A percentile compares a stretch with the other conserved stretches of the same genome.
Conservation (phyloP, 2,113 vertebrate species). For the Grus americana region DNA sequence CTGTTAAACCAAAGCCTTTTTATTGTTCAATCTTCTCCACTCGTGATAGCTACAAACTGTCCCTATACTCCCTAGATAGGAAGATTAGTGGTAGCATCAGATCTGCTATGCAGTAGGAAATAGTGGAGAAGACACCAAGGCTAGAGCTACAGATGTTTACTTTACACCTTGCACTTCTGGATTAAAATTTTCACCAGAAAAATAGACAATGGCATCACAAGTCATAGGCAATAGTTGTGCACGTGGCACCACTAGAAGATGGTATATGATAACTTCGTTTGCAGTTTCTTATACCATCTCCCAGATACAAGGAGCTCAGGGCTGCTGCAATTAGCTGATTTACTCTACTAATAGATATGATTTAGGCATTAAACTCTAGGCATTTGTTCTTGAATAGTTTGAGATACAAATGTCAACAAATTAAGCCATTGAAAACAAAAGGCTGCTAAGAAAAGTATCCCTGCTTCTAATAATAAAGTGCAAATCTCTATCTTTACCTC, state of each 20-base stretch:
- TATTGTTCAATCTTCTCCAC: neutral
- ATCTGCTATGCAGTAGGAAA: neutral
- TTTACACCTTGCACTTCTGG: neutral
- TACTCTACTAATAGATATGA: neutral
- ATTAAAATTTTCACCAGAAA: neutral
- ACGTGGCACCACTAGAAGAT: neutral
- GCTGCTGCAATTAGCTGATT: neutral
- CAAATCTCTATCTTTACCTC: neutral
- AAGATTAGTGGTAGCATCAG: neutral
- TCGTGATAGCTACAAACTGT: neutral
- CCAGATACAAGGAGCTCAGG: neutral
- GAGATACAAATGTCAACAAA: neutral
- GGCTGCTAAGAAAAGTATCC: neutral
- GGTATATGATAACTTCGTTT: neutral
- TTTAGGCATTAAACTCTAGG: neutral
- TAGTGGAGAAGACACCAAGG: neutral
- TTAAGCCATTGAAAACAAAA: neutral
- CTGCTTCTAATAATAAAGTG: neutral
- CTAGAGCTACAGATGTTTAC: neutral
- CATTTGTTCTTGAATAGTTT: neutral
- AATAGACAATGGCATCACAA: neutral
- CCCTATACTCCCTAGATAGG: neutral
- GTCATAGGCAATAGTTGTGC: neutral
- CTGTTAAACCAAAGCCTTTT: neutral
- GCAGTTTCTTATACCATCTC: neutral